Evolutionary conservation across 1,140 invertebrate genomes (phyloP).

Genomic region (Agrilus planipennis): DNA sequence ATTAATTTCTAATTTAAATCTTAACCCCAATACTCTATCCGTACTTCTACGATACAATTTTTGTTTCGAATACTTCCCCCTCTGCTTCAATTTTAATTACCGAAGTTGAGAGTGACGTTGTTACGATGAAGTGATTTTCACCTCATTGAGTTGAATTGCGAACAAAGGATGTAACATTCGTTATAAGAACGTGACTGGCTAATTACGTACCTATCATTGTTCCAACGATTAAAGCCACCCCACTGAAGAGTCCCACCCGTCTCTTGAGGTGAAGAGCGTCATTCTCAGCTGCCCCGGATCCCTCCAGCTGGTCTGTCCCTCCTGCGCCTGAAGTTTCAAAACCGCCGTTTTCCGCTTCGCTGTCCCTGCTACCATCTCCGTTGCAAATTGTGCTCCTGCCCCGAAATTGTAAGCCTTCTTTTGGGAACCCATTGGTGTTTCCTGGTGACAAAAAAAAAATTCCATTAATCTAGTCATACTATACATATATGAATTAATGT

Average conservation of each 20-base stretch:
- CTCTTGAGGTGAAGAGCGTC: conserved; percentile 94
- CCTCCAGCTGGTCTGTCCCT: conserved; percentile 58
- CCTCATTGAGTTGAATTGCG: not conserved
- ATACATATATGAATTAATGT: too few species aligned
- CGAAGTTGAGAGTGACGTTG: too few species aligned
- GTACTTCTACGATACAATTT: too few species aligned
- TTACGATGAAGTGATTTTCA: too few species aligned
- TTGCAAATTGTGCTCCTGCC: conserved; percentile 23
- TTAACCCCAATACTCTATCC: too few species aligned
- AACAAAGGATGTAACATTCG: not conserved
- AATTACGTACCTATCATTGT: conserved; percentile 76
- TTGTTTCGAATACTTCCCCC: too few species aligned
- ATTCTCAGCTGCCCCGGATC: conserved; percentile 80
- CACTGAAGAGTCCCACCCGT: conserved; percentile 96
- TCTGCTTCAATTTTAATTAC: too few species aligned
- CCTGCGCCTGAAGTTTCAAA: conserved; percentile 32
- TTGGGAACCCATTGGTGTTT: conserved; percentile 32
- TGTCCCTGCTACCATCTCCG: conserved; percentile 20
- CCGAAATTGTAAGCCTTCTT: conserved; percentile 32
- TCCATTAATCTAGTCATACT: too few species aligned
- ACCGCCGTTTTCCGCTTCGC: conserved; percentile 24
- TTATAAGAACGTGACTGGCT: not conserved
- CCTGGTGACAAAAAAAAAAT: too few species aligned
- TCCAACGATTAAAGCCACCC: conserved; percentile 93
- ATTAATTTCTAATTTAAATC: too few species aligned